phyloP scores from a whole-genome alignment of 2,888 invertebrate genomes.

The Argyra leucocephala region DNA sequence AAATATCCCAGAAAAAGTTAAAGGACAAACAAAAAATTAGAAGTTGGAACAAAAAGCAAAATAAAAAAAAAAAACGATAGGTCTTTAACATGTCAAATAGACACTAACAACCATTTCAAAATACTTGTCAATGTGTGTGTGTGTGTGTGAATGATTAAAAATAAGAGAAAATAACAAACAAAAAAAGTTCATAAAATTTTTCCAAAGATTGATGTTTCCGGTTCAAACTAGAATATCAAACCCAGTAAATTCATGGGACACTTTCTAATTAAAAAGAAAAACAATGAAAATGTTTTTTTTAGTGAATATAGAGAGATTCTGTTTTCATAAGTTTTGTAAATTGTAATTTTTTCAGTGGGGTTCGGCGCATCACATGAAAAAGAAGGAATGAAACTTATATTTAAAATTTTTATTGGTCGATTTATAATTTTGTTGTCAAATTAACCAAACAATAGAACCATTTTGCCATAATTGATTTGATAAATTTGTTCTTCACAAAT shows the following conservation, averaged over 20 bases:
- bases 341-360: too few species aligned
- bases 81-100: background rate
- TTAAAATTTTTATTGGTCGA: too few species aligned
- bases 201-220: background rate
- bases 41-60: background rate
- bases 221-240: background rate
- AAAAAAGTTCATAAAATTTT: background rate
- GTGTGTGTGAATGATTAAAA: background rate
- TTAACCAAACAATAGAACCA: too few species aligned
- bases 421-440: too few species aligned
- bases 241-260: background rate
- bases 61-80: background rate
- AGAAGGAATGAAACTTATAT: too few species aligned
- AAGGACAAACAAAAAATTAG: background rate
- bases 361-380: too few species aligned
- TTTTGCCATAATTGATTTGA: too few species aligned
- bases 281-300: too few species aligned
- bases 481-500: too few species aligned
- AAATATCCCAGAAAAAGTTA: background rate
- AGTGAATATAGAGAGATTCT: too few species aligned
- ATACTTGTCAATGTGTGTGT: too few species aligned
- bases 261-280: background rate
- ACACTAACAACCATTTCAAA: background rate
- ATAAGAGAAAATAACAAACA: background rate
- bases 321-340: too few species aligned